Evolutionary conservation across 2,113 vertebrate genomes (phyloP).

Genomic region (Callipepla californica): DNA sequence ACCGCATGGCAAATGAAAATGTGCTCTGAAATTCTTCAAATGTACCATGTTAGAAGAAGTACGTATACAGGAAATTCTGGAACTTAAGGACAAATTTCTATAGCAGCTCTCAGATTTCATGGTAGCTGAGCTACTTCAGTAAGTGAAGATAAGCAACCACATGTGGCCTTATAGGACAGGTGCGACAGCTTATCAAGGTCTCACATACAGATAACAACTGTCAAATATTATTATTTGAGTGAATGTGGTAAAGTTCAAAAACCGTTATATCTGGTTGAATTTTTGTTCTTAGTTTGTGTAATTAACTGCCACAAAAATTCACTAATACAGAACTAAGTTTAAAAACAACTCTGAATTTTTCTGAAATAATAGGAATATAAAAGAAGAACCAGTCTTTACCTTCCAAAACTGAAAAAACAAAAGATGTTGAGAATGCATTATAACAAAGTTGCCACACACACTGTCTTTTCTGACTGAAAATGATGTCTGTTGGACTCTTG

Average conservation of each 20-base stretch:
- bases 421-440: neutral
- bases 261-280: neutral
- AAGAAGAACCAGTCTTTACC: neutral
- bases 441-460: neutral
- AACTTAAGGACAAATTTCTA: neutral
- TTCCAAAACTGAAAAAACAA: neutral
- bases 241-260: neutral
- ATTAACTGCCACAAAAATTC: neutral
- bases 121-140: neutral
- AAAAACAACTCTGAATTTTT: neutral
- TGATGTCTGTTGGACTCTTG: neutral
- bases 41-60: neutral
- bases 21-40: neutral
- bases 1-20: neutral
- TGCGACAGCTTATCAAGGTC: neutral
- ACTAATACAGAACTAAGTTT: neutral
- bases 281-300: neutral
- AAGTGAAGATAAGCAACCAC: neutral
- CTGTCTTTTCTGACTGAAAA: neutral
- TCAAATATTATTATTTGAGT: neutral
- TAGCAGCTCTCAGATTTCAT: neutral
- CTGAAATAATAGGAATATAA: neutral
- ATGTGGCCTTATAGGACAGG: neutral
- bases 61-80: neutral
- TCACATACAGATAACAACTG: neutral